phyloP scores from a whole-genome alignment of 2,888 invertebrate genomes.

The Hyles lineata region DNA sequence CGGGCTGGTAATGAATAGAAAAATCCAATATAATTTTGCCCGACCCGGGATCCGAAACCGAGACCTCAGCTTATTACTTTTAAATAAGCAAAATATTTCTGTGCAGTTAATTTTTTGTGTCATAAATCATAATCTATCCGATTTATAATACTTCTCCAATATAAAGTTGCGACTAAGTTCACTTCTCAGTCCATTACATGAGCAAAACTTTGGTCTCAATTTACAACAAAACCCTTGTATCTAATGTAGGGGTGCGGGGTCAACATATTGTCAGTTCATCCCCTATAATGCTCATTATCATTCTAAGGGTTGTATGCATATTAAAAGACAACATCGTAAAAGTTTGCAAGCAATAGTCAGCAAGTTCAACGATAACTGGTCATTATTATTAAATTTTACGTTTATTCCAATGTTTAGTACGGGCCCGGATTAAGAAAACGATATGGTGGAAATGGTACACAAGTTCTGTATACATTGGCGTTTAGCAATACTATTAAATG shows the following conservation, averaged over 20 bases:
- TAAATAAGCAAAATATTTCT: too few relatives aligned
- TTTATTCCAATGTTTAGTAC: slow-evolving; percentile 33
- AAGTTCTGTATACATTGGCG: not conserved
- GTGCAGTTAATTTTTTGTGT: too few relatives aligned
- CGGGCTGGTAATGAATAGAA: too few relatives aligned
- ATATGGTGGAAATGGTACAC: not conserved
- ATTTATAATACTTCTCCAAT: too few relatives aligned
- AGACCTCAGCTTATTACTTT: too few relatives aligned
- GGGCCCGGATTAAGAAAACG: not conserved
- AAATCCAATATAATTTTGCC: too few relatives aligned
- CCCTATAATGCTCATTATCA: slow-evolving; percentile 10
- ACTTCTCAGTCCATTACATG: too few relatives aligned
- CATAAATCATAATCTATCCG: too few relatives aligned
- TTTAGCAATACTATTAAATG: too few relatives aligned
- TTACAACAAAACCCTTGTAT: not conserved
- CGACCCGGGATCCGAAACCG: too few relatives aligned
- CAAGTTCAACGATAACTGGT: slow-evolving; percentile 34
- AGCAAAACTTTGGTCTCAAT: not conserved
- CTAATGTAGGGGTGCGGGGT: not conserved
- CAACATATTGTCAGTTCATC: not conserved
- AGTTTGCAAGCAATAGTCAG: slow-evolving; percentile 33
- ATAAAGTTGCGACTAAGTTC: too few relatives aligned
- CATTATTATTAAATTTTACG: slow-evolving; percentile 38
- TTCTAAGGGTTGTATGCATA: slow-evolving; percentile 17
- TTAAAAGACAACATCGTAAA: slow-evolving; percentile 30